A percentile compares a stretch with the other conserved stretches of the same genome.
Evolutionary conservation across 2,888 invertebrate genomes (phyloP).

Genomic region (Acanthosepion pharaonis): DNA sequence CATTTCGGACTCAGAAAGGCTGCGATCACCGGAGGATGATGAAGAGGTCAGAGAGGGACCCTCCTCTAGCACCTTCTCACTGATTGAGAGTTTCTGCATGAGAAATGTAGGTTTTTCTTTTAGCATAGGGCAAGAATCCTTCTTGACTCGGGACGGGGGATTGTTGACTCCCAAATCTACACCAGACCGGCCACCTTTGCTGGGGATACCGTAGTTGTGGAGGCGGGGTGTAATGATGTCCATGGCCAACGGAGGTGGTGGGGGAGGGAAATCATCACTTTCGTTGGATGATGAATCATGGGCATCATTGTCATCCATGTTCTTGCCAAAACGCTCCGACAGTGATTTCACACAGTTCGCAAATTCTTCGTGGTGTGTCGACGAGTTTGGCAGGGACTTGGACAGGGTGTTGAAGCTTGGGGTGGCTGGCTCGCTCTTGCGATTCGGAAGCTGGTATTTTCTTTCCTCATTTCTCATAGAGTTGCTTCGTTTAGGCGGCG

Average conservation of each 20-base stretch:
- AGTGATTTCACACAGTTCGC: constrained; percentile 73
- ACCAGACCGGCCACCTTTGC: constrained; percentile 58
- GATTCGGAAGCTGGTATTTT: constrained; percentile 40
- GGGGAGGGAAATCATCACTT: constrained; percentile 71
- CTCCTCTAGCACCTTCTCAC: constrained; percentile 50
- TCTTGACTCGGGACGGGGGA: constrained; percentile 36
- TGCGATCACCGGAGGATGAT: constrained; percentile 43
- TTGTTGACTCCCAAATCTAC: constrained; percentile 48
- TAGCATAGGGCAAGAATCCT: constrained; percentile 38
- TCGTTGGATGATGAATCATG: constrained; percentile 66
- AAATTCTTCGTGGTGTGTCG: constrained; percentile 70
- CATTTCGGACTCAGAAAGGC: constrained; percentile 42
- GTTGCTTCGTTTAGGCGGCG: constrained; percentile 76
- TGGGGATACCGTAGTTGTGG: constrained; percentile 69
- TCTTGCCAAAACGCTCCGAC: constrained; percentile 69
- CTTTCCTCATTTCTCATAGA: constrained; percentile 69
- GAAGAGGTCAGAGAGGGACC: background rate
- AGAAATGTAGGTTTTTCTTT: constrained; percentile 39
- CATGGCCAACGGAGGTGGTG: constrained; percentile 71
- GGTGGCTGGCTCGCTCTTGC: constrained; percentile 37
- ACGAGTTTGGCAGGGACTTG: constrained; percentile 50
- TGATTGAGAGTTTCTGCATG: constrained; percentile 25
- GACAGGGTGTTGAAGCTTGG: constrained; percentile 49
- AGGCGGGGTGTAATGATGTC: constrained; percentile 71
- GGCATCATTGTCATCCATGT: constrained; percentile 62